Conservation (phyloP, 1,140 invertebrate genomes). For the Drosophila mojavensis region DNA sequence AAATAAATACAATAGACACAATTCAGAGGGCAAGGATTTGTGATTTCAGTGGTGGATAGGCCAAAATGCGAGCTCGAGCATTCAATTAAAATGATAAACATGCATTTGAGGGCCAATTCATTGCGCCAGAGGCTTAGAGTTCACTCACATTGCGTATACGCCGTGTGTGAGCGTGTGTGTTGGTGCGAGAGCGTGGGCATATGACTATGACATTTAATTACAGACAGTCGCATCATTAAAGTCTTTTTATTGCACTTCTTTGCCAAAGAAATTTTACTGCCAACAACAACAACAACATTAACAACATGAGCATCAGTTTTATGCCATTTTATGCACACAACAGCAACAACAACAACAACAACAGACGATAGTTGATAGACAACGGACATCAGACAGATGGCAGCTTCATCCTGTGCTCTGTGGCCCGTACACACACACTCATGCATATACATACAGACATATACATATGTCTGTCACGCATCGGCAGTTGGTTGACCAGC, state of each 20-base stretch:
- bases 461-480: conserved; percentile 22
- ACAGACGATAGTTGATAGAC: neutral
- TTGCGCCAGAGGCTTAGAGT: conserved; percentile 43
- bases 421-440: neutral
- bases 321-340: conserved; percentile 65
- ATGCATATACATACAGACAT: neutral
- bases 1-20: neutral
- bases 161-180: conserved; percentile 30
- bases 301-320: conserved; percentile 52
- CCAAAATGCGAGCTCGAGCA: conserved; percentile 29
- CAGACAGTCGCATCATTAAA: conserved; percentile 75
- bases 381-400: conserved; percentile 29
- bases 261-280: conserved; percentile 67
- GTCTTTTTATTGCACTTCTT: conserved; percentile 76
- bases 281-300: conserved; percentile 24
- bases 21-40: conserved; percentile 13
- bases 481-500: conserved; percentile 31
- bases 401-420: conserved; percentile 12
- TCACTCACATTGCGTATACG: conserved; percentile 72
- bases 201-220: conserved; percentile 68
- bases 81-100: conserved; percentile 62
- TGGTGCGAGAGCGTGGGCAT: conserved; percentile 9
- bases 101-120: conserved; percentile 58
- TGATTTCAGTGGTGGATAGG: conserved; percentile 15
- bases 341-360: conserved; percentile 9